A percentile compares a stretch with the other conserved stretches of the same genome.
phyloP scores from a whole-genome alignment of 1,140 invertebrate species.

The Periplaneta americana region DNA sequence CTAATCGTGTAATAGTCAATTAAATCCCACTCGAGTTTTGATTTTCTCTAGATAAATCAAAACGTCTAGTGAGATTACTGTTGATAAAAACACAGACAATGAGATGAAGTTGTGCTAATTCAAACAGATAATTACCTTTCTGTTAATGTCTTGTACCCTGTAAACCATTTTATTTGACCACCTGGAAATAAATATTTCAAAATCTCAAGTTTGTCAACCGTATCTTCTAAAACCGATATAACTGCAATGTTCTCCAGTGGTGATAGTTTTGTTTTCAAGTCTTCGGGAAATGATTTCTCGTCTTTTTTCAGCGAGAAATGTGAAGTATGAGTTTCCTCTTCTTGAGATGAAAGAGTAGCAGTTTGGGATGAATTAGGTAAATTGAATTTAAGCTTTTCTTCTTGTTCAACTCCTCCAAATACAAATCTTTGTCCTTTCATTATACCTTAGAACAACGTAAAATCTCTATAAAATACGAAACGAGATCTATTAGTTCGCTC shows the following conservation, averaged over 20 bases:
- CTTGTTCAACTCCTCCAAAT: not conserved
- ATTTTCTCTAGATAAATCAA: too few species aligned
- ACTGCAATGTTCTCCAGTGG: not conserved
- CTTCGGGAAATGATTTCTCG: not conserved
- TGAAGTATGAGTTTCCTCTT: not conserved
- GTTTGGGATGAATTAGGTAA: not conserved
- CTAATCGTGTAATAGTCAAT: too few species aligned
- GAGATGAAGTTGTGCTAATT: too few species aligned
- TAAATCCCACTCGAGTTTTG: too few species aligned
- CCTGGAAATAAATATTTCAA: not conserved
- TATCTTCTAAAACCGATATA: not conserved
- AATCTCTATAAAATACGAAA: too few species aligned
- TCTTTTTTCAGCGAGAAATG: not conserved
- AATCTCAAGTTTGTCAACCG: not conserved
- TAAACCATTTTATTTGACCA: not conserved
- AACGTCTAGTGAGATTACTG: too few species aligned
- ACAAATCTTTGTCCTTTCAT: not conserved
- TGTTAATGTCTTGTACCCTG: not conserved
- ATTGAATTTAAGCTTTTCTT: not conserved
- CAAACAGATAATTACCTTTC: too few species aligned
- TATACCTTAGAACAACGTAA: too few species aligned
- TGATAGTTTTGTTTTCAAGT: not conserved
- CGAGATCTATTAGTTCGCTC: too few species aligned
- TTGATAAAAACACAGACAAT: too few species aligned
- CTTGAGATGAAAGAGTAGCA: not conserved